Conservation (phyloP, 2,113 vertebrate genomes). For the Ameiurus melas region DNA sequence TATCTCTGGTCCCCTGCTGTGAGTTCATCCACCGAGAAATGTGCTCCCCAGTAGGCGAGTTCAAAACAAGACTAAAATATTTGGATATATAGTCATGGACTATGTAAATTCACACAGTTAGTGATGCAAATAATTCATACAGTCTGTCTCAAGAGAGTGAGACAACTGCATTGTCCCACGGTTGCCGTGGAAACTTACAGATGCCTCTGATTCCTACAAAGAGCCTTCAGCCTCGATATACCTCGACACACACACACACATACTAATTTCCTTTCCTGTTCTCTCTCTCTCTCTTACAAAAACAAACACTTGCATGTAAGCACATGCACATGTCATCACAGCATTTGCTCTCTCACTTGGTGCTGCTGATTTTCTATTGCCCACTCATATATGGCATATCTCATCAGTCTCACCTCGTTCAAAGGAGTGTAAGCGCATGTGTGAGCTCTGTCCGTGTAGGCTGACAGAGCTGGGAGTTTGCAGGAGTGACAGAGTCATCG, state of each 20-base stretch:
- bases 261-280: neutral
- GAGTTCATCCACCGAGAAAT: conserved; percentile 8
- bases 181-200: conserved; percentile 56
- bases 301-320: conserved; percentile 21
- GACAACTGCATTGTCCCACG: conserved; percentile 49
- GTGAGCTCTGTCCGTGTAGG: conserved; percentile 37
- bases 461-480: conserved; percentile 35
- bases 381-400: conserved; percentile 28
- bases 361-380: conserved; percentile 30
- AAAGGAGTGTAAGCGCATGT: conserved; percentile 32
- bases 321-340: conserved; percentile 30
- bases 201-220: conserved; percentile 54
- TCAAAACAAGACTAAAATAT: conserved; percentile 32
- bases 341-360: conserved; percentile 22
- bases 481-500: conserved; percentile 46
- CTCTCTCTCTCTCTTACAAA: neutral
- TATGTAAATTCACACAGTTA: conserved; percentile 41
- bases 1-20: neutral
- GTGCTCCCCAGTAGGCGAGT: neutral
- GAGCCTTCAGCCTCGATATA: conserved; percentile 42
- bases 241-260: conserved; percentile 7
- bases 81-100: conserved; percentile 21
- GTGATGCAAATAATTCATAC: conserved; percentile 49
- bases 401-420: conserved; percentile 38
- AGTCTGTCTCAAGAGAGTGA: conserved; percentile 38